Percentiles rank a stretch among this genome's conserved stretches.
phyloP scores from a whole-genome alignment of 1,140 invertebrate genomes.

The Littorina saxatilis region DNA sequence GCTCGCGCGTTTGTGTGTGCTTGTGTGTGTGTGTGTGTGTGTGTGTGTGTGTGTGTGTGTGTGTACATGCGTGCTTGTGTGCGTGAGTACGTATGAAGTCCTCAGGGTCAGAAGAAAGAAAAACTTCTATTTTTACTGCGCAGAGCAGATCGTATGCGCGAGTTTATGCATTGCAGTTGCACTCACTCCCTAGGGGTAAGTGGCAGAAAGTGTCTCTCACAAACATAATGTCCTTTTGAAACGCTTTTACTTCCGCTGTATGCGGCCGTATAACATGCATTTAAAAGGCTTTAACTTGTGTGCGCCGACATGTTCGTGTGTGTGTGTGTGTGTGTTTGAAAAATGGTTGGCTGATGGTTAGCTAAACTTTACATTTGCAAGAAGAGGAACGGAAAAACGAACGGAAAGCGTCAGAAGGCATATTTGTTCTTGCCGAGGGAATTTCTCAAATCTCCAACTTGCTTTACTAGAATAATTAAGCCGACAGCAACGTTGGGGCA shows the following conservation, averaged over 20 bases:
- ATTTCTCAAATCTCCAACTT: too few relatives aligned
- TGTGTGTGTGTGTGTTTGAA: too few relatives aligned
- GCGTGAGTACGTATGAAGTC: not conserved
- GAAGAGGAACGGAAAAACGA: too few relatives aligned
- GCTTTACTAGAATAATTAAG: too few relatives aligned
- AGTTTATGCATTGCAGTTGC: not conserved
- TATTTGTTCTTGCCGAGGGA: too few relatives aligned
- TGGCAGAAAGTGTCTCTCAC: not conserved
- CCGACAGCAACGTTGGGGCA: too few relatives aligned
- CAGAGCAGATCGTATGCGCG: not conserved
- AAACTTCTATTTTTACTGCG: not conserved
- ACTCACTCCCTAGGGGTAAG: not conserved
- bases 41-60: not conserved
- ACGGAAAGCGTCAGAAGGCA: too few relatives aligned
- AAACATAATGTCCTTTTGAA: not conserved
- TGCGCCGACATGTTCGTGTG: too few relatives aligned
- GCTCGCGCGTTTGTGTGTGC: not conserved
- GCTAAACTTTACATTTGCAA: too few relatives aligned
- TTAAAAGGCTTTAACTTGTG: too few relatives aligned
- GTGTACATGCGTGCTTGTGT: constrained; percentile 1
- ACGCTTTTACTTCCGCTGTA: not conserved
- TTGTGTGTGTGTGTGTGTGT: constrained; percentile 24
- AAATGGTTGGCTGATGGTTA: too few relatives aligned
- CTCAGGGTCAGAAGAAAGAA: not conserved
- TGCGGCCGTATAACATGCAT: too few relatives aligned